Evolutionary conservation across 2,797 vertebrate species (phyloP), one percentile per base, ranked within the genome.

Genomic region (Chloroceryle inda): DNA sequence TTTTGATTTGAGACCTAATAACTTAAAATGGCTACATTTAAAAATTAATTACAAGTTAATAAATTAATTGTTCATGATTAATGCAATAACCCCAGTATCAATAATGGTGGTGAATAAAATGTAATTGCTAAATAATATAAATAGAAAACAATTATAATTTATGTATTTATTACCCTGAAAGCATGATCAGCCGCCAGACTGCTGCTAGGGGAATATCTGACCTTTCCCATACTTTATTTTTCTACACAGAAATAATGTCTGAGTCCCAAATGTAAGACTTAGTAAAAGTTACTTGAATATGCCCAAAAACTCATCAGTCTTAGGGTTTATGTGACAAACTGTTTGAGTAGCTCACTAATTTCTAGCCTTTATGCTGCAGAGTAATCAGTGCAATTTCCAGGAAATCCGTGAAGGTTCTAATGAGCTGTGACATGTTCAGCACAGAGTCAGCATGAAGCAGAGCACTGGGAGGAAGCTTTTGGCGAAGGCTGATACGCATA

Each of bases 321-420:
- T 85, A 33, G 29, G 59, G 88, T 94, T 92, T 85, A 92, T 0
- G 23, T 92, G 91, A 66, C 77, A 90, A 90, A 89, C 42, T 80
- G 20, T 94, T 96, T 85, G 81, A 89, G 62, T 24, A 27, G 83
- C 42, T 88, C 74, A 49, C 82, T 91, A 59, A 94, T 96, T 94
- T 97, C 89, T 92, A 94, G 90, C 85, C 91, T 91, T 37, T 53
- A 1, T 68, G 66, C 94, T 95, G 64, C 37, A 63, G 87, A 86
- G 81, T 91, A 96, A 96, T 96, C 92, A 97, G 88, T 85, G 81
- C 96, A 94, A 95, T 97, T 96, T 91, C 92, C 92, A 85, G 86
- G 91, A 64, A 94, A 75, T 66, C 53, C 3, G 3, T 92, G 88
- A 96, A 91, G 88, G 76, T 89, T 97, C 97, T 96, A 96, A 97